A percentile compares a stretch with the other conserved stretches of the same genome.
phyloP scores from a whole-genome alignment of 1,140 invertebrate species.

The Calycopis cecrops region DNA sequence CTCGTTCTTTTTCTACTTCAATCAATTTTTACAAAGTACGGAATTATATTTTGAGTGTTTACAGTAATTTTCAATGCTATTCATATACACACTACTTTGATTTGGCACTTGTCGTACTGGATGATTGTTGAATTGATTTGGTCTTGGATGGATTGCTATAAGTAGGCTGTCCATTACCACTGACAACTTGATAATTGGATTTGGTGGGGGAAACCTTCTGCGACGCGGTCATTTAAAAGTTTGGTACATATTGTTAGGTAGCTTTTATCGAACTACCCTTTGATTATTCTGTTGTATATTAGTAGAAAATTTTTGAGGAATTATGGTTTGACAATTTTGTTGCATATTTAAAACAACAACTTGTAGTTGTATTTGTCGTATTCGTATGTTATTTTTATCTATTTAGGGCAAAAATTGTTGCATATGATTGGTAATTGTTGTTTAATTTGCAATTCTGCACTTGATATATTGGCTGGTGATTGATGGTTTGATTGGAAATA shows the following conservation, averaged over 20 bases:
- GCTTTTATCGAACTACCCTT: background rate
- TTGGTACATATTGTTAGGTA: background rate
- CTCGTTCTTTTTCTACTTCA: constrained; percentile 54
- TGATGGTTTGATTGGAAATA: constrained; percentile 18
- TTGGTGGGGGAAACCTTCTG: constrained; percentile 2
- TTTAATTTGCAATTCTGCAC: constrained; percentile 22
- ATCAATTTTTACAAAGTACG: constrained; percentile 30
- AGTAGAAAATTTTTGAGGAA: background rate
- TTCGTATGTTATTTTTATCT: constrained; percentile 25
- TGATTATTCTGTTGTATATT: background rate
- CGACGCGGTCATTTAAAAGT: background rate
- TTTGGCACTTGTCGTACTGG: constrained; percentile 5
- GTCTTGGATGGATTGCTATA: constrained; percentile 39
- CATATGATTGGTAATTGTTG: background rate
- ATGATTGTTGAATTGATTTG: constrained; percentile 25
- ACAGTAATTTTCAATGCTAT: constrained; percentile 14
- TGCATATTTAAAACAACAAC: constrained; percentile 19
- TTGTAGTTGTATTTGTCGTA: constrained; percentile 25
- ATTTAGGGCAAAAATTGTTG: constrained; percentile 22
- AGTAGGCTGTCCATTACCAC: constrained; percentile 12
- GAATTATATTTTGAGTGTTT: background rate
- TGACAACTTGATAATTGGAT: constrained; percentile 4
- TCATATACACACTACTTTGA: constrained; percentile 22
- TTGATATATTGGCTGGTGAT: constrained; percentile 19
- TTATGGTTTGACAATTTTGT: constrained; percentile 18